These are phyloP conservation scores for Apocrypta bakeri DNA, from an alignment of 1,140 invertebrate genomes.

Conservation along the genomic window DNA sequence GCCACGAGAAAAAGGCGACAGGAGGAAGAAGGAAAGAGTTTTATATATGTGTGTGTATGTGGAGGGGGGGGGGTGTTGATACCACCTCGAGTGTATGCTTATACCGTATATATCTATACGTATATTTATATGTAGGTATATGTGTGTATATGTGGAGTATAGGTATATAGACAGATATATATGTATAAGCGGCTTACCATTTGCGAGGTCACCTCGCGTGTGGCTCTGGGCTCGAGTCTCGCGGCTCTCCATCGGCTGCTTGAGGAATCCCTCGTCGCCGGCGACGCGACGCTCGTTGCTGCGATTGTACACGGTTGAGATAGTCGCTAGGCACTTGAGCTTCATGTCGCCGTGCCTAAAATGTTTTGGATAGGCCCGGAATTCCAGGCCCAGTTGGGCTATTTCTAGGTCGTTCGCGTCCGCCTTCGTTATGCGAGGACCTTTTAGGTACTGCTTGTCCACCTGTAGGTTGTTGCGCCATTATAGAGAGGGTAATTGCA, in stretches of 20 bases:
- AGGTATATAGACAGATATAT: background rate
- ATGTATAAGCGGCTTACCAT: constrained; percentile 53
- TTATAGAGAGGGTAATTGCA: background rate
- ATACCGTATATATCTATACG: no score
- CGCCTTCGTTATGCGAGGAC: constrained; percentile 63
- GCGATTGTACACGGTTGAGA: constrained; percentile 87
- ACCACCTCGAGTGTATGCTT: background rate
- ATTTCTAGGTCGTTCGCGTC: constrained; percentile 79
- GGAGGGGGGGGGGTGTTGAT: background rate
- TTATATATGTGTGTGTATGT: background rate
- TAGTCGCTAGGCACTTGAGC: constrained; percentile 90
- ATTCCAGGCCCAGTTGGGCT: constrained; percentile 82
- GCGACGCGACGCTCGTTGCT: constrained; percentile 89
- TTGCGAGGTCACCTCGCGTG: constrained; percentile 59
- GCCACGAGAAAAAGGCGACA: background rate
- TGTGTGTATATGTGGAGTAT: background rate
- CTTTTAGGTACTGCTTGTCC: constrained; percentile 73
- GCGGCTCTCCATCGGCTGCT: constrained; percentile 79
- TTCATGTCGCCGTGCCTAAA: constrained; percentile 89
- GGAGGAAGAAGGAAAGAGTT: background rate
- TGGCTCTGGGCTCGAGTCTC: constrained; percentile 74
- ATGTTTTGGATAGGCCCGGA: constrained; percentile 84
- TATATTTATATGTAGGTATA: background rate
- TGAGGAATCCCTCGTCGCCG: constrained; percentile 78
- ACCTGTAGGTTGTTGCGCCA: constrained; percentile 71